These are phyloP conservation scores for Aromia moschata DNA, from an alignment of 2,888 invertebrate genomes.

Conservation along the genomic window DNA sequence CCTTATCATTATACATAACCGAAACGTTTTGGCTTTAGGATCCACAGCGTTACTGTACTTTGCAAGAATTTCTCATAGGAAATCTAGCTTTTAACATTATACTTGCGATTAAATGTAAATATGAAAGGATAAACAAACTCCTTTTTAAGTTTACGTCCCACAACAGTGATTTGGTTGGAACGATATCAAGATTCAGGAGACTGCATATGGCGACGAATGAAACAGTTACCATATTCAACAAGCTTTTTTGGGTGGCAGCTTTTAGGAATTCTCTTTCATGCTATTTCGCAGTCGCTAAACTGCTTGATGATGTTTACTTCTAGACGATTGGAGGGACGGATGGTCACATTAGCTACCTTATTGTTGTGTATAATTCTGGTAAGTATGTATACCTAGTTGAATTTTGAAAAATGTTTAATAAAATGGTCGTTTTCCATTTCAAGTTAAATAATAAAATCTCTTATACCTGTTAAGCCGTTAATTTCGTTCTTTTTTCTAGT, in stretches of 20 bases:
- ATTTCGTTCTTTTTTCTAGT: no score
- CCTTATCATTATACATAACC: no score
- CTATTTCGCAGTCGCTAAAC: background rate
- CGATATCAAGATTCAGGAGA: background rate
- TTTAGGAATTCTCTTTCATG: background rate
- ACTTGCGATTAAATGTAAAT: background rate
- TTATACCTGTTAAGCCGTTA: no score
- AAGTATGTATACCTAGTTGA: no score
- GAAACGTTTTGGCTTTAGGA: no score
- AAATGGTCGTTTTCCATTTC: no score
- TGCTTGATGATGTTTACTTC: background rate
- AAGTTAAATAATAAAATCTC: no score
- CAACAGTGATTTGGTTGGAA: background rate
- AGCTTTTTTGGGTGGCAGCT: conserved; percentile 5
- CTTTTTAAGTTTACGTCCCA: background rate
- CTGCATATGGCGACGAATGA: background rate
- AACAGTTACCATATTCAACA: background rate
- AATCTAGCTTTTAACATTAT: background rate
- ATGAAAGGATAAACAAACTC: background rate
- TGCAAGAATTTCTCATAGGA: background rate
- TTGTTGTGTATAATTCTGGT: no score
- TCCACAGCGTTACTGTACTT: background rate
- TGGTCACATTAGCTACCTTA: no score
- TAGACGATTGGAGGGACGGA: no score
- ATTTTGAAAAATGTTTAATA: no score